Evolutionary conservation across 2,888 invertebrate species (phyloP).

Genomic region (Hemaris fuciformis): DNA sequence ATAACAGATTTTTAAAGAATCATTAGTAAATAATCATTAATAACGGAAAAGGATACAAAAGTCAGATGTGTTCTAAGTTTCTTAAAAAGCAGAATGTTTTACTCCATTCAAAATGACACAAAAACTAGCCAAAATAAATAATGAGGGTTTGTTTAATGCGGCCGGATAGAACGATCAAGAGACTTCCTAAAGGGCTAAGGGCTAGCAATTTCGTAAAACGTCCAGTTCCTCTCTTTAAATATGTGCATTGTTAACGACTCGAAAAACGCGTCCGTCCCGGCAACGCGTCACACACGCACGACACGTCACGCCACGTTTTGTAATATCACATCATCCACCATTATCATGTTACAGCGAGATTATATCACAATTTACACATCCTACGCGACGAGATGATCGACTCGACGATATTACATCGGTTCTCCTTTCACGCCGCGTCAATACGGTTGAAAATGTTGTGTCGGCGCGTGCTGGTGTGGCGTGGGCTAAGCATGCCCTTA

Average conservation of each 20-base stretch:
- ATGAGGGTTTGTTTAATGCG: neutral
- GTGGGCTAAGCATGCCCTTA: conserved; percentile 9
- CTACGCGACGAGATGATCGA: neutral
- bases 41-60: neutral
- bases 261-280: neutral
- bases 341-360: conserved; percentile 15
- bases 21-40: too few relatives aligned
- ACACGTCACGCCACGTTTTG: neutral
- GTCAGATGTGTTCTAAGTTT: neutral
- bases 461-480: neutral
- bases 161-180: neutral
- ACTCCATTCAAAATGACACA: too few relatives aligned
- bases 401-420: neutral
- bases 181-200: neutral
- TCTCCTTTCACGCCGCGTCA: neutral
- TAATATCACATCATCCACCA: conserved; percentile 4
- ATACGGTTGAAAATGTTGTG: neutral
- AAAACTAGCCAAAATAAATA: too few relatives aligned
- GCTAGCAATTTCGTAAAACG: conserved; percentile 33
- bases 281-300: neutral
- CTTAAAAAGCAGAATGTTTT: too few relatives aligned
- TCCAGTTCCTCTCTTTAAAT: conserved; percentile 27
- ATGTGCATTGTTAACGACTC: neutral
- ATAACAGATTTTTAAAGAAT: too few relatives aligned
- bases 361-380: conserved; percentile 8